Evolutionary conservation across 2,113 vertebrate species (phyloP).

Genomic region (Toxostoma redivivum): DNA sequence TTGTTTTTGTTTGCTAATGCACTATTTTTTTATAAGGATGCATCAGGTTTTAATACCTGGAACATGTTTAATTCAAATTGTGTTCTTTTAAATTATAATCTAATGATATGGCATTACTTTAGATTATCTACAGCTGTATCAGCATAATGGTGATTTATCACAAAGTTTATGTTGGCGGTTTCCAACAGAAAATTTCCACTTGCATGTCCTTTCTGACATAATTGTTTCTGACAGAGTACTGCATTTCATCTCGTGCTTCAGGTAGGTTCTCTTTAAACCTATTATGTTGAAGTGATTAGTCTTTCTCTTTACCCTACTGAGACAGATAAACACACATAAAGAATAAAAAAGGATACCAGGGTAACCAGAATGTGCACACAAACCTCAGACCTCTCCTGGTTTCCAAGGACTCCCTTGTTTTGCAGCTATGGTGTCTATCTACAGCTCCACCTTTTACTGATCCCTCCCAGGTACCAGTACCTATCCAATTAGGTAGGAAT

Average conservation of each 20-base stretch:
- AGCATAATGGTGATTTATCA: not conserved
- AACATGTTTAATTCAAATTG: not conserved
- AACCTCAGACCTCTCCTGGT: not conserved
- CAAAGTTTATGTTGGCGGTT: not conserved
- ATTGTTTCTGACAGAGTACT: not conserved
- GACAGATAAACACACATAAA: not conserved
- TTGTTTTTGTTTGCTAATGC: not conserved
- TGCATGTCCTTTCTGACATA: not conserved
- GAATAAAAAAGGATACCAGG: not conserved
- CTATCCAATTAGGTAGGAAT: too few relatives aligned
- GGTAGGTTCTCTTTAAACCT: not conserved
- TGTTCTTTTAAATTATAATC: not conserved
- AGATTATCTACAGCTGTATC: not conserved
- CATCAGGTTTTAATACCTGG: not conserved
- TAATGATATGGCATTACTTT: not conserved
- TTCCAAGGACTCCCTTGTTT: not conserved
- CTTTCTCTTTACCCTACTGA: not conserved
- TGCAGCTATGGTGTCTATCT: accelerated
- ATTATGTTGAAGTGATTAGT: not conserved
- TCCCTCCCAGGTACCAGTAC: not conserved
- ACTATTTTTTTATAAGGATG: not conserved
- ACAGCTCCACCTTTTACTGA: not conserved
- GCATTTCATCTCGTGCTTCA: not conserved
- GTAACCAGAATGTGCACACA: not conserved
- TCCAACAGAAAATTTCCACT: not conserved